Percentiles rank a stretch among this genome's conserved stretches.
These are phyloP conservation scores for Bufotes viridis DNA, from an alignment of 2,797 vertebrate species.

Conservation along the genomic window DNA sequence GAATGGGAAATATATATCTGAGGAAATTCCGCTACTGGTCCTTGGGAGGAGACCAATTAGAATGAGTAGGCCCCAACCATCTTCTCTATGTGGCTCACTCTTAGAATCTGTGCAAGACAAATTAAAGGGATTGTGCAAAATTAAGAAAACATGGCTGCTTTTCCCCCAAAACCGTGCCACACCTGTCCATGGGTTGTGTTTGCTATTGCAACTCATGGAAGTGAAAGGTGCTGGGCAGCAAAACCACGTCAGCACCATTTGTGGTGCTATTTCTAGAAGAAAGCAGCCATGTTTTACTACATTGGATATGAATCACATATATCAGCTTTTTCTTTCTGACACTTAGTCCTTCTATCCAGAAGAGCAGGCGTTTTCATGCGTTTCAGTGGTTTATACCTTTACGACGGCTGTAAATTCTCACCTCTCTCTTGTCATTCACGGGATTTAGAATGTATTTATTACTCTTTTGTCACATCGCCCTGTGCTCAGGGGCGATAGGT, in stretches of 20 bases:
- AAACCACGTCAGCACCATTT: not conserved
- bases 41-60: no score
- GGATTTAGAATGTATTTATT: slow-evolving; percentile 16
- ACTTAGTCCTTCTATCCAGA: not conserved
- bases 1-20: no score
- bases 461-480: slow-evolving; percentile 20
- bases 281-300: not conserved
- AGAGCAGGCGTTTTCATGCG: not conserved
- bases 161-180: not conserved
- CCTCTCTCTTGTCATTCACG: slow-evolving; percentile 4
- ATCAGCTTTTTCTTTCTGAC: no score
- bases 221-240: not conserved
- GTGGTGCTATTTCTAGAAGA: not conserved
- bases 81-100: no score
- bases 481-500: slow-evolving; percentile 18
- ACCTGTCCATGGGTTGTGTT: not conserved
- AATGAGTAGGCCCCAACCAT: no score
- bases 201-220: not conserved
- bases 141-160: no score
- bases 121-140: no score
- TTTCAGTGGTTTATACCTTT: slow-evolving; percentile 24
- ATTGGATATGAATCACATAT: no score
- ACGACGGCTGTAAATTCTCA: slow-evolving; percentile 32
- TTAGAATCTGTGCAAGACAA: no score
- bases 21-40: no score